A percentile compares a stretch with the other conserved stretches of the same genome.
These are phyloP conservation scores for Notarius quadriscutis DNA, from an alignment of 2,113 vertebrate genomes.

Conservation along the genomic window DNA sequence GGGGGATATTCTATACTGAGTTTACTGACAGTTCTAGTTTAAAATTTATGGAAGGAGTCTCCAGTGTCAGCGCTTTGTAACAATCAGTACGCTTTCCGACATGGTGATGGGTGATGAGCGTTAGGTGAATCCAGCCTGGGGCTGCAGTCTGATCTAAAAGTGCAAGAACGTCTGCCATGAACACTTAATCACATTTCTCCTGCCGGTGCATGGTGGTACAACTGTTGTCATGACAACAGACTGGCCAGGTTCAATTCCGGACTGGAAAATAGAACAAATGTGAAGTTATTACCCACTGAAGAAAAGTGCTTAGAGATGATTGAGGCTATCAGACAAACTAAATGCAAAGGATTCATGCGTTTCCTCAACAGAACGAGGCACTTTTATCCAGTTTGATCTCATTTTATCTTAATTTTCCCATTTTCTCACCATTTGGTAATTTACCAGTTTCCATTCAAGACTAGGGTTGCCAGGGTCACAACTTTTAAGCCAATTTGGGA, in stretches of 20 bases:
- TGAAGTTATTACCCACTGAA: constrained; percentile 52
- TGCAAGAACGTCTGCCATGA: constrained; percentile 43
- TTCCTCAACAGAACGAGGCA: neutral
- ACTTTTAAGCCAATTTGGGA: neutral
- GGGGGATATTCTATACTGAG: too few relatives aligned
- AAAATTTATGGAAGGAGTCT: too few relatives aligned
- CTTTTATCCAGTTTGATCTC: neutral
- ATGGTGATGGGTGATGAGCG: neutral
- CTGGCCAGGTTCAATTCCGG: constrained; percentile 38
- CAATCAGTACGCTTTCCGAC: neutral
- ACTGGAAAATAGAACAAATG: constrained; percentile 44
- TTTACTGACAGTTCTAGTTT: too few relatives aligned
- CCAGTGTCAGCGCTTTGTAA: too few relatives aligned
- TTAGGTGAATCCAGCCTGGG: neutral
- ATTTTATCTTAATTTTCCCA: neutral
- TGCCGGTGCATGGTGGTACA: constrained; percentile 34
- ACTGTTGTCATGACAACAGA: constrained; percentile 59
- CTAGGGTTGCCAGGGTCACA: neutral
- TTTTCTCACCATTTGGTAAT: neutral
- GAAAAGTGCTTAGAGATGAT: constrained; percentile 40
- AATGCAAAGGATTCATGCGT: neutral
- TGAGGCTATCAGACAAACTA: constrained; percentile 34
- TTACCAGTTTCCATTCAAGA: neutral
- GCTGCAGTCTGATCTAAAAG: constrained; percentile 22
- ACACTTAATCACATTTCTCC: constrained; percentile 47